Conservation (phyloP, 2,797 vertebrate species). For the Bradypodion pumilum region DNA sequence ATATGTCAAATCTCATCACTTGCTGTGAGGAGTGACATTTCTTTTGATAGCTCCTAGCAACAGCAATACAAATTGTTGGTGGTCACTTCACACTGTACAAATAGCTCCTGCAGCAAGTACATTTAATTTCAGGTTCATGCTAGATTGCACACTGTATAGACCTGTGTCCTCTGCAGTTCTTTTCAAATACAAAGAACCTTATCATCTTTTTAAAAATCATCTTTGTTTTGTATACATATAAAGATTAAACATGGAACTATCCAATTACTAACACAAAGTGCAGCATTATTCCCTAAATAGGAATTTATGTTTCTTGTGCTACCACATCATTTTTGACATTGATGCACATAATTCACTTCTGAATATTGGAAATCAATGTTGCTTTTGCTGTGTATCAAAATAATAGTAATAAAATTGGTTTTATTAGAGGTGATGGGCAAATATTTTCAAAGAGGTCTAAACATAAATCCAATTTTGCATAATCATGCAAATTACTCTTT, state of each 20-base stretch:
- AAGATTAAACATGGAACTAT: neutral
- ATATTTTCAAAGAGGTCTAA: constrained; percentile 4
- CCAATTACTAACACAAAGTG: neutral
- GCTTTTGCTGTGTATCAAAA: neutral
- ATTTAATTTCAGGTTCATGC: constrained; percentile 63
- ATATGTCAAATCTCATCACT: constrained; percentile 97
- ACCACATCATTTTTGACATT: constrained; percentile 5
- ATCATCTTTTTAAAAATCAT: neutral
- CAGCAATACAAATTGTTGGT: constrained; percentile 70
- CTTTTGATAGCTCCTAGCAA: constrained; percentile 84
- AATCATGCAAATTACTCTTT: neutral
- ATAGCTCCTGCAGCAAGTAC: constrained; percentile 52
- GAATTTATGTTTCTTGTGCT: neutral
- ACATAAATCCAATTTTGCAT: neutral
- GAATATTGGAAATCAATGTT: constrained; percentile 10
- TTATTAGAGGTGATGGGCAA: neutral
- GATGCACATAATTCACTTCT: constrained; percentile 7
- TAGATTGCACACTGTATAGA: constrained; percentile 33
- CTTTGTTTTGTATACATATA: neutral
- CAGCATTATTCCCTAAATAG: neutral
- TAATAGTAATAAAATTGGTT: neutral
- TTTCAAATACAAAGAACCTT: constrained; percentile 43
- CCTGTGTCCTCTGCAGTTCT: neutral
- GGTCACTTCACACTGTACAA: constrained; percentile 64
- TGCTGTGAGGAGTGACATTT: constrained; percentile 95